Conservation (phyloP, 2,113 vertebrate genomes). For the Micronycteris hirsuta region DNA sequence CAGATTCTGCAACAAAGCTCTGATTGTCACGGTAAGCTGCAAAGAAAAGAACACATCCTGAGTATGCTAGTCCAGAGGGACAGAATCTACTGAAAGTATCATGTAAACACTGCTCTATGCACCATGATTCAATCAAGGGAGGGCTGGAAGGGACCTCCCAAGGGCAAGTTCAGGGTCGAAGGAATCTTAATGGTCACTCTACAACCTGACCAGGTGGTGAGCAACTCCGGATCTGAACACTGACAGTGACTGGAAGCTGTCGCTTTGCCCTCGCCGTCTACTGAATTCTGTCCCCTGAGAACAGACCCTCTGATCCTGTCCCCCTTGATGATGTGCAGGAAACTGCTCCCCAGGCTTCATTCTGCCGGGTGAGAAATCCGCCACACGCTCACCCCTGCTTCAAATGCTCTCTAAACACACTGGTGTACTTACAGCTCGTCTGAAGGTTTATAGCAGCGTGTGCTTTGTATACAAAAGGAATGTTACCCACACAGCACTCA, state of each 20-base stretch:
- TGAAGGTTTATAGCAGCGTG: background rate
- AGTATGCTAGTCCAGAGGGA: background rate
- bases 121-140: background rate
- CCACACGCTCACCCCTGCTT: background rate
- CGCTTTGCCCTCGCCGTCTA: background rate
- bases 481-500: background rate
- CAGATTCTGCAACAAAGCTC: slow-evolving; percentile 90
- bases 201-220: background rate
- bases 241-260: background rate
- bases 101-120: background rate
- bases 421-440: background rate
- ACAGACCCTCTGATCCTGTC: background rate
- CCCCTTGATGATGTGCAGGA: background rate
- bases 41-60: slow-evolving; percentile 61
- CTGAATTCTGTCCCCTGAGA: background rate
- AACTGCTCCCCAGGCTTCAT: background rate
- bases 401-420: background rate
- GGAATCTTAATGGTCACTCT: background rate
- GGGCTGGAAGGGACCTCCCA: background rate
- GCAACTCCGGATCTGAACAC: background rate
- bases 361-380: background rate
- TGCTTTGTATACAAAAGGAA: background rate
- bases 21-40: slow-evolving; percentile 91
- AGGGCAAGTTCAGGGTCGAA: background rate
- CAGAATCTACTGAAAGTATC: background rate